Conservation (phyloP, 2,113 vertebrate species). For the Phyllopteryx taeniolatus region DNA sequence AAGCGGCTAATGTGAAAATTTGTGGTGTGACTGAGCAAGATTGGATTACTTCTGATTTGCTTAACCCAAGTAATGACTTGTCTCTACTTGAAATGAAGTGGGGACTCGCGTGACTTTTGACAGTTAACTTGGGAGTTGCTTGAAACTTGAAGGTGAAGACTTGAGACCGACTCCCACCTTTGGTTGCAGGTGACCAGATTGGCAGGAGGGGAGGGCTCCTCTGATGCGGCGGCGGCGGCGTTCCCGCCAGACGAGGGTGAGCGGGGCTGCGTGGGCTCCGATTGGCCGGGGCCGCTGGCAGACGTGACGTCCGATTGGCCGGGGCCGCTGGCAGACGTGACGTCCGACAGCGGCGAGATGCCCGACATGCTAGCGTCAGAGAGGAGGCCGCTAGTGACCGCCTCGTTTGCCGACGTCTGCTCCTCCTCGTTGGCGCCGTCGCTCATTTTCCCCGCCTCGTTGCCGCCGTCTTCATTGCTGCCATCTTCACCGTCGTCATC, state of each 20-base stretch:
- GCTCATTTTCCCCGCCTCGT: constrained; percentile 24
- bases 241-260: neutral
- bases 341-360: constrained; percentile 17
- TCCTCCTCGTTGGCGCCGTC: constrained; percentile 20
- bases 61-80: too few relatives aligned
- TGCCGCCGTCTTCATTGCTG: constrained; percentile 35
- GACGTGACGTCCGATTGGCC: constrained; percentile 59
- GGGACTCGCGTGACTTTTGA: too few relatives aligned
- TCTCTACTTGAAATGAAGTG: too few relatives aligned
- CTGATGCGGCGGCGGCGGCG: neutral
- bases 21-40: too few relatives aligned
- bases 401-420: constrained; percentile 29
- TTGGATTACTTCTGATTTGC: too few relatives aligned
- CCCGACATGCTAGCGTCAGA: constrained; percentile 31
- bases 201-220: constrained; percentile 2
- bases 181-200: constrained; percentile 5
- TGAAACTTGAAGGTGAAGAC: too few relatives aligned
- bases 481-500: constrained; percentile 50
- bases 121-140: too few relatives aligned
- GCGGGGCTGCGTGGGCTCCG: constrained; percentile 28
- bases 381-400: constrained; percentile 29
- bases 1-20: too few relatives aligned
- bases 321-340: constrained; percentile 44
- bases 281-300: constrained; percentile 59
- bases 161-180: neutral